Evolutionary conservation across 2,888 invertebrate species (phyloP).

Genomic region (Drosophila dives): DNA sequence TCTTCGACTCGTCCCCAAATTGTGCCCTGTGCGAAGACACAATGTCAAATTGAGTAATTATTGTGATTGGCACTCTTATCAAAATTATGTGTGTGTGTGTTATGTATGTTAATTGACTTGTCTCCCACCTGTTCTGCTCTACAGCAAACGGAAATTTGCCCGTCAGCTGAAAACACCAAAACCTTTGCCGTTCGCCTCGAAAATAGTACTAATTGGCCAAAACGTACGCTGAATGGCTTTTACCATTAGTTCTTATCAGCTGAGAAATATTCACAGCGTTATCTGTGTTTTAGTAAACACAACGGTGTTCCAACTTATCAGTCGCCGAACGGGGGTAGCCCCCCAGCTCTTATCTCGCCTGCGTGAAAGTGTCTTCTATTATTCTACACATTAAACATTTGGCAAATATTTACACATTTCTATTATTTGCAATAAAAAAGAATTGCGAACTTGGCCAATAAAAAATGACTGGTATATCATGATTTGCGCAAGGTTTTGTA

Average conservation of each 20-base stretch:
- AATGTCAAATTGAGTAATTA: slow-evolving; percentile 57
- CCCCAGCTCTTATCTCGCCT: slow-evolving; percentile 1
- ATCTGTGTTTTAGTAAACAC: slow-evolving; percentile 64
- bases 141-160: slow-evolving; percentile 51
- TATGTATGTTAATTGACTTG: slow-evolving; percentile 67
- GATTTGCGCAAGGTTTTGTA: slow-evolving; percentile 24
- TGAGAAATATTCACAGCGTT: slow-evolving; percentile 29
- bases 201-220: slow-evolving; percentile 64
- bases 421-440: slow-evolving; percentile 22
- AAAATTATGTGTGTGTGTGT: slow-evolving; percentile 1
- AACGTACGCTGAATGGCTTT: slow-evolving; percentile 27
- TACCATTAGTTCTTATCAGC: slow-evolving; percentile 63
- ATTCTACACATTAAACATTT: slow-evolving; percentile 20
- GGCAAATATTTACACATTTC: slow-evolving; percentile 21
- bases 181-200: slow-evolving; percentile 55
- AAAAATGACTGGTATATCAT: slow-evolving; percentile 4
- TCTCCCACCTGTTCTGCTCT: slow-evolving; percentile 42
- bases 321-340: slow-evolving; percentile 3
- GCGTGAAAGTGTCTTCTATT: slow-evolving; percentile 33
- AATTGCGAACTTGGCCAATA: background rate
- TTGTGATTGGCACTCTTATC: slow-evolving; percentile 59
- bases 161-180: slow-evolving; percentile 24
- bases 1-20: slow-evolving; percentile 82
- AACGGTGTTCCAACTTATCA: slow-evolving; percentile 73
- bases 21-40: slow-evolving; percentile 63